phyloP scores from a whole-genome alignment of 2,113 vertebrate genomes.

The Gallinago media region DNA sequence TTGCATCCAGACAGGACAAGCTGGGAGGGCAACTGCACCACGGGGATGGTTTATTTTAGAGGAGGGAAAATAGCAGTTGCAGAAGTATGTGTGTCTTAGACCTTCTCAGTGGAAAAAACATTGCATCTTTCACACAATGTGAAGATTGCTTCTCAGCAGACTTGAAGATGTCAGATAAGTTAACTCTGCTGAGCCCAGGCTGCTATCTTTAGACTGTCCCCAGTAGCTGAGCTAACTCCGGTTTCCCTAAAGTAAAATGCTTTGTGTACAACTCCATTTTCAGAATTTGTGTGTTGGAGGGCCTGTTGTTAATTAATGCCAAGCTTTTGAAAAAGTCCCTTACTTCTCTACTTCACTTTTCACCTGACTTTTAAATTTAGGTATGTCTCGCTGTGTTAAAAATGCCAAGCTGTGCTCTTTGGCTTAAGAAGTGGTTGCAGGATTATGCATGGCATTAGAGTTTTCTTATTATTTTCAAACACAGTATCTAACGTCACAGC shows the following conservation, averaged over 20 bases:
- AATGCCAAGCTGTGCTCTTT: not conserved
- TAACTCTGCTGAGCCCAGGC: not conserved
- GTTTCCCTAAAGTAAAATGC: not conserved
- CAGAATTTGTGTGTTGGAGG: not conserved
- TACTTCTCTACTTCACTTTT: not conserved
- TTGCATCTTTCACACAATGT: not conserved
- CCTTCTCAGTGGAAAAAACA: not conserved
- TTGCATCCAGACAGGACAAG: not conserved
- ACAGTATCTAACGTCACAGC: not conserved
- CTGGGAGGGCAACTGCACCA: not conserved
- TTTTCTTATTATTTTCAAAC: slow-evolving; percentile 3
- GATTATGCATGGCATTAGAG: not conserved
- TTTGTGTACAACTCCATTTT: not conserved
- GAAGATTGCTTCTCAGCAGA: not conserved
- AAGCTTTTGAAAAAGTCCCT: not conserved
- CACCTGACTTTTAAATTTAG: not conserved
- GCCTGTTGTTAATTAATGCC: not conserved
- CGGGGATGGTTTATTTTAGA: not conserved
- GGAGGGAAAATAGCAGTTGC: not conserved
- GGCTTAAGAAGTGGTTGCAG: not conserved
- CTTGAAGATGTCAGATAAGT: not conserved
- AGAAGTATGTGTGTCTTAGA: not conserved
- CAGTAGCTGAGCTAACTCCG: not conserved
- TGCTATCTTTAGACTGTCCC: not conserved
- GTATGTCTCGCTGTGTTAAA: not conserved